Base-by-base conservation (phyloP, 2,113 vertebrate genomes). In the Erythrocercus mccallii region DNA sequence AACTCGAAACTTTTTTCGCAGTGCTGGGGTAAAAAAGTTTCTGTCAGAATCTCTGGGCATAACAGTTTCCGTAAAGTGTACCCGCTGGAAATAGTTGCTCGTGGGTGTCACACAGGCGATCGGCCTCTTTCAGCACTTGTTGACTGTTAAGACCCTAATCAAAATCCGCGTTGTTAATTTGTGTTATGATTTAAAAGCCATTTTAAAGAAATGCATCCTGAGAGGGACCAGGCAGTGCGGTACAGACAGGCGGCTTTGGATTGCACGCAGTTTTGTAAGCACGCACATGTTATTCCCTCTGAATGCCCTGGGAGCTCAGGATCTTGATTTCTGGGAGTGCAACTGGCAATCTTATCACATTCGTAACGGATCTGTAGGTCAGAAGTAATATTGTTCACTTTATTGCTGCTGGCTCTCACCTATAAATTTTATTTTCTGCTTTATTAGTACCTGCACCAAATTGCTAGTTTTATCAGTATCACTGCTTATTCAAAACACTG, bases 111-210 rank as follows among this genome's bases (percentile, higher is more conserved):
- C 60, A 16, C 25, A 45, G 45, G 42, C 58, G 16, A 84, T 77
- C 28, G 79, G 81, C 70, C 61, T 61, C 65, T 81, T 77, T 74
- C 92, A 58, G 58, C 93, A 98, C 97, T 97, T 98, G 97, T 97
- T 97, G 97, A 96, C 92, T 96, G 24, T 84, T 54, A 64, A 74
- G 77, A 58, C 28, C 7, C 42, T 45, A 37, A 37, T 24, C 57
- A 70, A 64, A 73, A 86, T 47, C 24, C 27, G 5, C 21, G 3
- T 56, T 48, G 83, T 53, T 92, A 37, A 35, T 76, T 40, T 27
- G 81, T 16, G 3, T 77, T 86, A 83, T 47, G 44, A 7, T 86
- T 78, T 78, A 66, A 80, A 62, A 93, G 56, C 21, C 13, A 4
- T 64, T 71, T 88, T 25, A 60, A 50, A 65, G n/a, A 66, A 61